Conservation (phyloP, 2,797 vertebrate genomes). For the Lithobates pipiens region DNA sequence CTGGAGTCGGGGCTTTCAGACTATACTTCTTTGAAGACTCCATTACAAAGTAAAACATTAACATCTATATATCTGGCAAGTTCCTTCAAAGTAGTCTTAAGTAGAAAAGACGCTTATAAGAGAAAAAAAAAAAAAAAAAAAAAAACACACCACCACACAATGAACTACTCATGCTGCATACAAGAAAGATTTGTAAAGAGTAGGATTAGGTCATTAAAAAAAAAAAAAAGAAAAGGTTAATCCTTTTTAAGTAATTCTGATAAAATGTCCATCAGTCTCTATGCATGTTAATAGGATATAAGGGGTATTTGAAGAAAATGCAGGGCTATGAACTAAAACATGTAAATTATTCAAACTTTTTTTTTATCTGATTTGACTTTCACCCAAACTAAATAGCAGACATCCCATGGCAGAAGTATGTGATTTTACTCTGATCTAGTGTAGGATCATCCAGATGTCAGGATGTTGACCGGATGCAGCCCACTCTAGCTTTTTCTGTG, state of each 20-base stretch:
- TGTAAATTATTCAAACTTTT: no score
- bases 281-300: slow-evolving; percentile 1
- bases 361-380: neutral
- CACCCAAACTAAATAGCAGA: neutral
- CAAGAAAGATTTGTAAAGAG: neutral
- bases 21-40: slow-evolving; percentile 66
- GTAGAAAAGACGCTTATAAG: slow-evolving; percentile 47
- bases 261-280: neutral
- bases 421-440: neutral
- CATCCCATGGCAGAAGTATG: neutral
- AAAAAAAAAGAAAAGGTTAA: slow-evolving; percentile 7
- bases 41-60: slow-evolving; percentile 62
- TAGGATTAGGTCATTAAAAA: slow-evolving; percentile 28
- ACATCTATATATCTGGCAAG: slow-evolving; percentile 62
- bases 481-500: neutral
- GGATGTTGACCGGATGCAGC: neutral
- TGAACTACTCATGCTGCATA: slow-evolving; percentile 49
- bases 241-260: slow-evolving; percentile 38
- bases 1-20: slow-evolving; percentile 55
- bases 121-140: slow-evolving; percentile 39
- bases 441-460: neutral
- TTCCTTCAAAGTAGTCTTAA: slow-evolving; percentile 68
- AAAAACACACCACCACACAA: neutral
- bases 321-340: no score
- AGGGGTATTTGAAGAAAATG: neutral